Evolutionary conservation across 2,797 vertebrate species (phyloP).

Genomic region (Rhinatrema bivittatum): DNA sequence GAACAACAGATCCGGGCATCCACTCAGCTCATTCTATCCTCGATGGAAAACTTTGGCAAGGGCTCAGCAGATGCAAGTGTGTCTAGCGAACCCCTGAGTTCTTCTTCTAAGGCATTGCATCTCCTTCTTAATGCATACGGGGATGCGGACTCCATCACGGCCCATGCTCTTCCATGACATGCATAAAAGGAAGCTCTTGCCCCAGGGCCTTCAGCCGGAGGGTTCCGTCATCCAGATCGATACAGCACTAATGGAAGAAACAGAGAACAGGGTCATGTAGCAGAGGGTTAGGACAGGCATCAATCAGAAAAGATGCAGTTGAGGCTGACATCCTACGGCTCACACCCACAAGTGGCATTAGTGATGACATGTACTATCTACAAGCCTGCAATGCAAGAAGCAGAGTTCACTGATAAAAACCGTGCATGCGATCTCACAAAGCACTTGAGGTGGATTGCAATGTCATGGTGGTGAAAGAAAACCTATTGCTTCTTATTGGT

Average conservation of each 20-base stretch:
- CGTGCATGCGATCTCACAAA: too few species aligned
- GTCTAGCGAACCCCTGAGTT: slow-evolving; percentile 1
- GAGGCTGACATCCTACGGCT: too few species aligned
- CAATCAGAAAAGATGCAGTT: too few species aligned
- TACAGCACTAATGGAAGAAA: slow-evolving; percentile 65
- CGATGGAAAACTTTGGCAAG: slow-evolving; percentile 15
- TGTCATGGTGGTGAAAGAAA: too few species aligned
- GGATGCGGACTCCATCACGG: slow-evolving; percentile 26
- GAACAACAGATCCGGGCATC: not conserved
- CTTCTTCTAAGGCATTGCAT: slow-evolving; percentile 2
- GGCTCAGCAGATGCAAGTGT: slow-evolving; percentile 1
- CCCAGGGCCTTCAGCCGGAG: slow-evolving; percentile 62
- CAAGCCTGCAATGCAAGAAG: not conserved
- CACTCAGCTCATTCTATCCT: not conserved
- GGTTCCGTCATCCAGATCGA: slow-evolving; percentile 72
- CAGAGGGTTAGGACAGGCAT: too few species aligned
- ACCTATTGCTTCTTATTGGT: too few species aligned
- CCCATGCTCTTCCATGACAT: slow-evolving; percentile 33
- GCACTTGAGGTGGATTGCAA: too few species aligned
- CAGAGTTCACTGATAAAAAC: not conserved
- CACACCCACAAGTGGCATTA: too few species aligned
- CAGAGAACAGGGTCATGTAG: slow-evolving; percentile 4
- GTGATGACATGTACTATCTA: too few species aligned
- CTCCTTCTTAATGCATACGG: not conserved
- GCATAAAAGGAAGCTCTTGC: slow-evolving; percentile 79